phyloP scores from a whole-genome alignment of 2,113 vertebrate species.

The Melanerpes formicivorus region DNA sequence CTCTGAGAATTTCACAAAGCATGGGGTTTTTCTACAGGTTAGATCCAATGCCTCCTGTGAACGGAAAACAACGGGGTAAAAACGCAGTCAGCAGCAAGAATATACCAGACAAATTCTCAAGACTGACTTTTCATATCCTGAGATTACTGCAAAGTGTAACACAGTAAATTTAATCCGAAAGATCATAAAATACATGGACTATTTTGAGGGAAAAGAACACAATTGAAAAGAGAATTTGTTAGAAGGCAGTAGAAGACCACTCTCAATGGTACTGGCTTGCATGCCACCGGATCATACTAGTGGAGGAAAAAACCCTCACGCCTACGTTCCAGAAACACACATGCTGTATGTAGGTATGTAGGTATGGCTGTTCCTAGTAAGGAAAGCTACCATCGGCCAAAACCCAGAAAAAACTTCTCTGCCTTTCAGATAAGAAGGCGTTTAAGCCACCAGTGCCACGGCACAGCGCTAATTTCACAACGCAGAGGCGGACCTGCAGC shows the following conservation, averaged over 20 bases:
- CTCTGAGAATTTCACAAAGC: slow-evolving; percentile 79
- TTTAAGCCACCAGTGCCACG: rapidly evolving
- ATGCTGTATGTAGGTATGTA: too few species aligned
- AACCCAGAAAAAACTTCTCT: rapidly evolving
- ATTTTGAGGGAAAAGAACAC: rapidly evolving
- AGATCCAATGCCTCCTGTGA: slow-evolving; percentile 80
- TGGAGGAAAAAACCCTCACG: rapidly evolving
- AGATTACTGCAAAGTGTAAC: rapidly evolving
- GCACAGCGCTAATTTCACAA: rapidly evolving
- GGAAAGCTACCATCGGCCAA: neutral
- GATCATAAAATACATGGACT: rapidly evolving
- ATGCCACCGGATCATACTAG: rapidly evolving
- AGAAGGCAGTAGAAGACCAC: too few species aligned
- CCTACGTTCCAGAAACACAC: neutral
- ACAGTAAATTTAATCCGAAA: rapidly evolving
- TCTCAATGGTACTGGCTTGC: neutral
- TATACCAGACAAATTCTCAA: rapidly evolving
- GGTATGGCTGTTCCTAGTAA: rapidly evolving
- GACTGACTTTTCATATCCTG: rapidly evolving
- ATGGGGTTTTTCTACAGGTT: slow-evolving; percentile 36
- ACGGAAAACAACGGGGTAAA: neutral
- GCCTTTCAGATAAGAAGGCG: neutral
- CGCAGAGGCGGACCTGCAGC: neutral
- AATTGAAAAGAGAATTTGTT: neutral
- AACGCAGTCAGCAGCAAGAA: neutral